phyloP scores from a whole-genome alignment of 2,888 invertebrate species.

The Andrena bucephala region DNA sequence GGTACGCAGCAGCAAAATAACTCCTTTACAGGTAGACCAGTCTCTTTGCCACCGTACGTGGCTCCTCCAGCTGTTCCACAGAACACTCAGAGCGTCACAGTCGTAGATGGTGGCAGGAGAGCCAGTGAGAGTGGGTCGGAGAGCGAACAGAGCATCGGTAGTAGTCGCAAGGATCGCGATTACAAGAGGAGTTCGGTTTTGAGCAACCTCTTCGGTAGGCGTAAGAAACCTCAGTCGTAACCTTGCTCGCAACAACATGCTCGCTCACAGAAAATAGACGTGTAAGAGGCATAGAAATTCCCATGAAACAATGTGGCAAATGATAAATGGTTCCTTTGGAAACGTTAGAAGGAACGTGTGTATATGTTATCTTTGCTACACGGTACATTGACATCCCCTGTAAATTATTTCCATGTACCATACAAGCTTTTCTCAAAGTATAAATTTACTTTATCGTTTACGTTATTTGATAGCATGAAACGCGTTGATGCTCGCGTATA shows the following conservation, averaged over 20 bases:
- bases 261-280: conserved; percentile 9
- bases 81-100: conserved; percentile 75
- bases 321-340: conserved; percentile 43
- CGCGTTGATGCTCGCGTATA: conserved; percentile 12
- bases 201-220: conserved; percentile 82
- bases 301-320: conserved; percentile 11
- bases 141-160: conserved; percentile 84
- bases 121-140: conserved; percentile 84
- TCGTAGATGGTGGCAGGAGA: conserved; percentile 80
- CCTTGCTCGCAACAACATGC: neutral
- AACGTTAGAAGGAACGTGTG: conserved; percentile 20
- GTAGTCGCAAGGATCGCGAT: conserved; percentile 82
- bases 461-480: conserved; percentile 28
- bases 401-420: conserved; percentile 62
- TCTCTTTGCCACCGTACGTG: conserved; percentile 85
- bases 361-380: conserved; percentile 40
- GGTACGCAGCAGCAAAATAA: conserved; percentile 77
- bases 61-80: conserved; percentile 83
- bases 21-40: conserved; percentile 81
- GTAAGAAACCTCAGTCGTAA: conserved; percentile 83
- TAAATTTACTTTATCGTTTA: conserved; percentile 33
- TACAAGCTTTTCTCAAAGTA: conserved; percentile 47
- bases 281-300: conserved; percentile 18
- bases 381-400: conserved; percentile 39
- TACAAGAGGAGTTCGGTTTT: conserved; percentile 82